These are phyloP conservation scores for Hedya salicella DNA, from an alignment of 2,888 invertebrate species.

Conservation along the genomic window DNA sequence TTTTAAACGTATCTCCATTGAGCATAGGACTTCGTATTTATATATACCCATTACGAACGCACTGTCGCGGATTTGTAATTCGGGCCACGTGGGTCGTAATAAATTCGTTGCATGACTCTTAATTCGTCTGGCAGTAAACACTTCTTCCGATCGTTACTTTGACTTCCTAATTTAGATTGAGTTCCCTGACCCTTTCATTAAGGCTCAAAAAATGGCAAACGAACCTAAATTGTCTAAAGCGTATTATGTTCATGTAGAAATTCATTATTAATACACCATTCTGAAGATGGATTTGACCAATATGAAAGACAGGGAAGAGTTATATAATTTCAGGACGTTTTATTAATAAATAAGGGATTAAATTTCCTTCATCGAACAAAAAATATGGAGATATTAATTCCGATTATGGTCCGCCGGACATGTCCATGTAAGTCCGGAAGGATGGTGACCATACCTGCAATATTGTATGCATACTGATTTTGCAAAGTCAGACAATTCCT, in stretches of 20 bases:
- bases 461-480: constrained; percentile 17
- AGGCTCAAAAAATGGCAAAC: no score
- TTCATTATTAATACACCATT: no score
- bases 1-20: no score
- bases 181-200: neutral
- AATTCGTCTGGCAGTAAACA: neutral
- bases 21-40: no score
- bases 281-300: no score
- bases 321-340: no score
- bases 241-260: no score
- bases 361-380: no score
- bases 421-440: neutral
- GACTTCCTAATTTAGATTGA: neutral
- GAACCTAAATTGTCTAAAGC: no score
- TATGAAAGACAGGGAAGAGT: no score
- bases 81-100: constrained; percentile 2
- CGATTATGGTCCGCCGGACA: neutral
- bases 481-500: constrained; percentile 35
- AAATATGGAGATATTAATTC: neutral
- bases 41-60: no score
- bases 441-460: neutral
- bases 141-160: constrained; percentile 6
- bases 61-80: neutral
- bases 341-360: no score
- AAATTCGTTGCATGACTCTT: constrained; percentile 5